Conservation (phyloP, 2,113 vertebrate genomes). For the Pelvicachromis taeniatus region DNA sequence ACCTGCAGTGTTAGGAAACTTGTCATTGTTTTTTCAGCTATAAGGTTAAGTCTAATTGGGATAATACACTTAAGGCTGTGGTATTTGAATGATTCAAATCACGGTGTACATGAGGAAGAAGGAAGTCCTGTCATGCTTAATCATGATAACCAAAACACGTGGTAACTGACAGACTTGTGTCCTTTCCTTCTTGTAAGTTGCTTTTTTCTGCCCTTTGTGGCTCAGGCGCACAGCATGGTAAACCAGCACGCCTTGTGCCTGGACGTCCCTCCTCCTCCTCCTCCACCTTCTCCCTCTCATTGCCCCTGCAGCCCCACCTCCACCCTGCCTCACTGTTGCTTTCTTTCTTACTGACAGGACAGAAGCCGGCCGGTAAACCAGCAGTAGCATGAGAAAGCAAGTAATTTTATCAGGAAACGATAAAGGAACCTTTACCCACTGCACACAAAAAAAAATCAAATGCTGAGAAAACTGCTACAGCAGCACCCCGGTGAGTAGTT, state of each 20-base stretch:
- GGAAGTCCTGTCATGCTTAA: not conserved
- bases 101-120: not conserved
- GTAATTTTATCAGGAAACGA: not conserved
- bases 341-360: constrained; percentile 29
- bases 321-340: constrained; percentile 26
- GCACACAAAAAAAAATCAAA: not conserved
- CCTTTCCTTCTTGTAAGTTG: not conserved
- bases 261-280: not conserved
- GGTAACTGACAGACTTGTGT: not conserved
- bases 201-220: not conserved
- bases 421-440: not conserved
- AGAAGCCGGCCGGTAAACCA: constrained; percentile 40
- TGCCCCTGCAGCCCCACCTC: constrained; percentile 21
- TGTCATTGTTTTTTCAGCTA: not conserved
- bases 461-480: not conserved
- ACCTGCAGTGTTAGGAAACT: not conserved
- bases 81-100: constrained; percentile 9
- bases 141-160: not conserved
- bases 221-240: not conserved
- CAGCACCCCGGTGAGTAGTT: constrained; percentile 26
- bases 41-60: not conserved
- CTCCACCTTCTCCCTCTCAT: not conserved
- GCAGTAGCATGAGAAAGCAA: not conserved
- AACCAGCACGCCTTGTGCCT: not conserved
- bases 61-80: not conserved